A percentile compares a stretch with the other conserved stretches of the same genome.
Evolutionary conservation across 2,888 invertebrate species (phyloP).

Genomic region (Chalcosyrphus nemorum): DNA sequence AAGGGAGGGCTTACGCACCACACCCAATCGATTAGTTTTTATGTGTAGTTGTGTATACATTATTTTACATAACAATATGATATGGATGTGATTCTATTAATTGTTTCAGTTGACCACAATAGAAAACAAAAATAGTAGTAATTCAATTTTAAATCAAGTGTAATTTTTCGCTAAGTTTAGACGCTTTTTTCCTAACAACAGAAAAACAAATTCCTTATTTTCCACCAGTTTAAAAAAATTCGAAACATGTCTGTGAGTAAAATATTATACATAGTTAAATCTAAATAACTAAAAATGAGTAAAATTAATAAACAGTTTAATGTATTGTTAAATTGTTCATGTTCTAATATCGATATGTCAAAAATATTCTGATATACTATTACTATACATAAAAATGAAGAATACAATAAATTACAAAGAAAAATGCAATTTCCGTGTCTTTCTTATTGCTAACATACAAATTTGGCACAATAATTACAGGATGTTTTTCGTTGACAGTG

Average conservation of each 20-base stretch:
- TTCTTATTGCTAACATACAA: background rate
- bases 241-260: slow-evolving; percentile 65
- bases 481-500: background rate
- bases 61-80: slow-evolving; percentile 23
- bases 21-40: slow-evolving; percentile 39
- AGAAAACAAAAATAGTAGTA: background rate
- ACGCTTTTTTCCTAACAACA: slow-evolving; percentile 7
- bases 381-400: slow-evolving; percentile 53
- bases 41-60: slow-evolving; percentile 52
- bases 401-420: slow-evolving; percentile 53
- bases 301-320: slow-evolving; percentile 49
- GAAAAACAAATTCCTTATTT: slow-evolving; percentile 3
- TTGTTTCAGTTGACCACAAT: slow-evolving; percentile 32
- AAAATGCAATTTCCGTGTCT: background rate
- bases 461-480: background rate
- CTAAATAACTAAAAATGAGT: slow-evolving; percentile 39
- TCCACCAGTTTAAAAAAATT: slow-evolving; percentile 34
- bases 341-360: slow-evolving; percentile 56
- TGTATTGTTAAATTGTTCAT: slow-evolving; percentile 65
- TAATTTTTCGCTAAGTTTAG: background rate
- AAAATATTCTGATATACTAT: slow-evolving; percentile 38
- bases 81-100: slow-evolving; percentile 54
- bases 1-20: slow-evolving; percentile 18
- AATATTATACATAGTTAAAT: slow-evolving; percentile 6
- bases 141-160: background rate